phyloP scores from a whole-genome alignment of 2,888 invertebrate species.

The Spilarctia lutea region DNA sequence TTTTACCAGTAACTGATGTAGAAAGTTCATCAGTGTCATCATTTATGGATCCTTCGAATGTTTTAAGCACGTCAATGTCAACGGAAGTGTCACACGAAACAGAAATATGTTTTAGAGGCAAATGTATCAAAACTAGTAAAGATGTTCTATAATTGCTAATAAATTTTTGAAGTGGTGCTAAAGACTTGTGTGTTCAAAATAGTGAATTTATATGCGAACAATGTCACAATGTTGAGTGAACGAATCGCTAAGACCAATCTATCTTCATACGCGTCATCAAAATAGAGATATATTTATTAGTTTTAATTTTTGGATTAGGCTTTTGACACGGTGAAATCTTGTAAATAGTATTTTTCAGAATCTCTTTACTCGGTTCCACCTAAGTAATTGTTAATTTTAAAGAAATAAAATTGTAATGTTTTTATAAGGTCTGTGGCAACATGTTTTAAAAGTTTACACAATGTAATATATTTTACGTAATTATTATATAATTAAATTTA shows the following conservation, averaged over 20 bases:
- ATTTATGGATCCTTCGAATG: conserved; percentile 83
- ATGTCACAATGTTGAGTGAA: conserved; percentile 27
- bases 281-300: conserved; percentile 46
- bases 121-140: conserved; percentile 90
- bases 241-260: conserved; percentile 25
- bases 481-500: conserved; percentile 28
- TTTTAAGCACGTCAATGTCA: conserved; percentile 91
- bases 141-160: conserved; percentile 67
- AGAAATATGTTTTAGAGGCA: conserved; percentile 95
- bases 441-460: conserved; percentile 54
- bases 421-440: conserved; percentile 64
- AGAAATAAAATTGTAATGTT: conserved; percentile 40
- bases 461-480: conserved; percentile 60
- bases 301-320: conserved; percentile 54
- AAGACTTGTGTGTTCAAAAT: conserved; percentile 75
- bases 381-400: conserved; percentile 47
- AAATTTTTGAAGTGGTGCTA: conserved; percentile 61
- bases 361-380: conserved; percentile 84
- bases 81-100: conserved; percentile 95
- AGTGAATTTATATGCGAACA: conserved; percentile 53
- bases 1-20: conserved; percentile 51
- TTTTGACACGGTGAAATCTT: conserved; percentile 76
- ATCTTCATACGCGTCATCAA: conserved; percentile 18
- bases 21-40: conserved; percentile 74
- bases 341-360: conserved; percentile 71